These are phyloP conservation scores for Dromiciops gliroides DNA, from an alignment of 2,113 vertebrate genomes.

Conservation along the genomic window DNA sequence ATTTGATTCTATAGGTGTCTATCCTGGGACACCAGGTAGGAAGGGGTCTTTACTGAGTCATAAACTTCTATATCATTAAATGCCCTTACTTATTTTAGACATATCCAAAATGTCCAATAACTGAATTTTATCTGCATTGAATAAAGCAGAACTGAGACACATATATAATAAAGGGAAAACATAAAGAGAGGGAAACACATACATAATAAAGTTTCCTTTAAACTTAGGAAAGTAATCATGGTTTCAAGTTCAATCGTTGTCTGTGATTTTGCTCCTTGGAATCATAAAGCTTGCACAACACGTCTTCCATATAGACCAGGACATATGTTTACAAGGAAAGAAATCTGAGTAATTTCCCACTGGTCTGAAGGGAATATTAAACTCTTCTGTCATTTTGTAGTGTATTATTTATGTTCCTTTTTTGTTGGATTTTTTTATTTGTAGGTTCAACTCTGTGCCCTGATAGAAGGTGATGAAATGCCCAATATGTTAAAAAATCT, in stretches of 20 bases:
- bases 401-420: conserved; percentile 81
- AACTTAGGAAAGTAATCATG: conserved; percentile 18
- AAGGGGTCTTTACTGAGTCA: conserved; percentile 83
- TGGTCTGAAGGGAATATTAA: conserved; percentile 82
- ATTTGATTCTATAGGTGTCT: conserved; percentile 85
- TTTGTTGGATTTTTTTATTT: conserved; percentile 83
- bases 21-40: conserved; percentile 78
- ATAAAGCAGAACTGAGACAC: conserved; percentile 68
- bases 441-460: conserved; percentile 83
- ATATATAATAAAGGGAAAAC: background rate
- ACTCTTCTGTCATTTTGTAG: conserved; percentile 81
- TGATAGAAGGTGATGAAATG: conserved; percentile 85
- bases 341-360: conserved; percentile 78
- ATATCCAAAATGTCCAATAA: conserved; percentile 81
- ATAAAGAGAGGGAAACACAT: background rate
- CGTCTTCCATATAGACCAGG: conserved; percentile 60
- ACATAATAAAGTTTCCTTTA: conserved; percentile 53
- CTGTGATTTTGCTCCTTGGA: conserved; percentile 42
- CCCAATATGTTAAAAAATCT: conserved; percentile 86
- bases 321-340: conserved; percentile 77
- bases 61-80: conserved; percentile 84
- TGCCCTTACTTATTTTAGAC: conserved; percentile 81
- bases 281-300: conserved; percentile 25
- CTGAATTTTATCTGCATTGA: conserved; percentile 79
- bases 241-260: conserved; percentile 17